Evolutionary conservation across 1,140 invertebrate species (phyloP), one percentile per base, ranked within the genome.

Genomic region (Heterodera schachtii): DNA sequence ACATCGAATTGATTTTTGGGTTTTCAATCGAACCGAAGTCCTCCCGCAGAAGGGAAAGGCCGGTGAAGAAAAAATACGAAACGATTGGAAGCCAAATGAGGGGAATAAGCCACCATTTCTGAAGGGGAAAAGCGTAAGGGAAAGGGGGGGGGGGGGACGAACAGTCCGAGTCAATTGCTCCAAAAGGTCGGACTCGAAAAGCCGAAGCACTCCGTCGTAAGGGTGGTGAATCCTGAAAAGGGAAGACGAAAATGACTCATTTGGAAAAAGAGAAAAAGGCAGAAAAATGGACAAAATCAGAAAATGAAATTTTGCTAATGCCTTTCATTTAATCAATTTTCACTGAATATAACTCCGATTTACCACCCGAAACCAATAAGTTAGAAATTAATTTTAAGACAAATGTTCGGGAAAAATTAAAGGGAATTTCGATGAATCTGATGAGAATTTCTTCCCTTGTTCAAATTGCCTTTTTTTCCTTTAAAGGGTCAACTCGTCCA

Each of bases 31-130:
- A 31, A 83, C 82, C 81, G 47, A 64, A 83, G 19, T 83, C 21
- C 60, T 84, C 49, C 46, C 21, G 41, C 16, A 89, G 70, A 16
- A 60, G 21, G 64, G 67, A 41, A 31, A 87, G 66, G 44, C 86
- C 84, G 41, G 64, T 16, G 6, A 84, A 76, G 11, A 82, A 74
- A 75, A 90, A 89, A 44, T 83, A 44, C n/a, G 88, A 41, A 1
- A 90, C 84, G 1, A 91, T 71, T 1, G 91, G 91, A 47, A 91
- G 79, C 91, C 91, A 92, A n/a, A 90, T 81, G 11, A 90, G 70
- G 9, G 91, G 91, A 31, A 92, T 88, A 41, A 91, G 78, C 85
- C 87, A 91, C 91, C 91, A 92, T 21, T 78, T 78, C 77, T 78
- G 21, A 66, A 41, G 47, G 70, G 19, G 19, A 44, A 67, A 21